Evolutionary conservation across 2,888 invertebrate species (phyloP).

Genomic region (Tanypteryx hageni): DNA sequence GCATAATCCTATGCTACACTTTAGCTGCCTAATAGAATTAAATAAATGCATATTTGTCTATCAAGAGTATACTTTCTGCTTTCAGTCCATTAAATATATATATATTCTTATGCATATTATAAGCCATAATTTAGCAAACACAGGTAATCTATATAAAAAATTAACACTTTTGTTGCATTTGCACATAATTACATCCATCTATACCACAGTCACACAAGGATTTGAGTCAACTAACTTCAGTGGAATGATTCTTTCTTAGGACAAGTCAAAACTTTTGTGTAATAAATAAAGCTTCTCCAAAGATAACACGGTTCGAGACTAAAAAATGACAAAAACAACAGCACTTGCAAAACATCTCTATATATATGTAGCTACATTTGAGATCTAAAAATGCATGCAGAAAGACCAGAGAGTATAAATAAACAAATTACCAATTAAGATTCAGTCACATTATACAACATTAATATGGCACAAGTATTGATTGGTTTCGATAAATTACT

Average conservation of each 20-base stretch:
- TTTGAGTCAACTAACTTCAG: background rate
- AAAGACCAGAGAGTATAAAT: conserved; percentile 47
- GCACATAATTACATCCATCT: conserved; percentile 43
- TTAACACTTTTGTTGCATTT: conserved; percentile 30
- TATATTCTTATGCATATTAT: conserved; percentile 40
- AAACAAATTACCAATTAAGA: conserved; percentile 11
- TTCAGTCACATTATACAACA: conserved; percentile 53
- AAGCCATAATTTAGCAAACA: conserved; percentile 39
- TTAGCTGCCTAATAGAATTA: conserved; percentile 48
- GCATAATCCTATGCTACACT: conserved; percentile 42
- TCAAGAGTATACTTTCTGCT: conserved; percentile 38
- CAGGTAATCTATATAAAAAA: conserved; percentile 52
- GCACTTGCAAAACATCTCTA: conserved; percentile 8
- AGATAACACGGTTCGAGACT: conserved; percentile 46
- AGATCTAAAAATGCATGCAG: conserved; percentile 61
- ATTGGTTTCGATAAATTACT: conserved; percentile 51
- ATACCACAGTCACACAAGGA: conserved; percentile 47
- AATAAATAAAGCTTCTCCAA: conserved; percentile 31
- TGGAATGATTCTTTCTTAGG: conserved; percentile 32
- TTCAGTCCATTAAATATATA: conserved; percentile 59
- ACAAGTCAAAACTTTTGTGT: conserved; percentile 55
- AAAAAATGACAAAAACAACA: conserved; percentile 37
- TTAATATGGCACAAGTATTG: conserved; percentile 62
- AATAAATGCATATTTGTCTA: conserved; percentile 47
- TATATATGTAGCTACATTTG: conserved; percentile 37